Conservation (phyloP, 2,888 invertebrate species). For the Zhuqinia jingwanae region DNA sequence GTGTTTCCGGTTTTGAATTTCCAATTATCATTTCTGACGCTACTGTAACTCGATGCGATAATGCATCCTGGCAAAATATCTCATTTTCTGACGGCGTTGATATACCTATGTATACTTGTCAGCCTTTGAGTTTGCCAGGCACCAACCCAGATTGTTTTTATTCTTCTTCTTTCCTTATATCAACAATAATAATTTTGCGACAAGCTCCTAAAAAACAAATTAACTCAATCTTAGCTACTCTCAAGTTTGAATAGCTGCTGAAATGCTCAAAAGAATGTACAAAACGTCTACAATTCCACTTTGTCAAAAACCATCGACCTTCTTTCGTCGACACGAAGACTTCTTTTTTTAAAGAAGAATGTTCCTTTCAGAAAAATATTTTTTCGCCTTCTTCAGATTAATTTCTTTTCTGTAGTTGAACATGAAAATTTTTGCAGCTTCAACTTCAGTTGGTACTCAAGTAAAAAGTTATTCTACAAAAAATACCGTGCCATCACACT, state of each 20-base stretch:
- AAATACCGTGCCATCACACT: not conserved
- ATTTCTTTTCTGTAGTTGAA: not conserved
- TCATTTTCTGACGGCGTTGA: not conserved
- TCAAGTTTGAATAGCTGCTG: too few relatives aligned
- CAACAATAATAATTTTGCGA: not conserved
- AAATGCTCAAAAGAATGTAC: slow-evolving; percentile 6
- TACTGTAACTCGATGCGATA: not conserved
- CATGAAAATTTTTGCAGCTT: not conserved
- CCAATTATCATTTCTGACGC: not conserved
- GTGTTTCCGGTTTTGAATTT: slow-evolving; percentile 9
- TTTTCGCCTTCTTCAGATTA: slow-evolving; percentile 1
- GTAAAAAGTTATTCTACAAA: not conserved
- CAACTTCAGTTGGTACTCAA: not conserved
- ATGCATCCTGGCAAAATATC: not conserved
- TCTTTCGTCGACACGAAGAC: slow-evolving; percentile 9
- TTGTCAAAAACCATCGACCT: not conserved
- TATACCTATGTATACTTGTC: not conserved
- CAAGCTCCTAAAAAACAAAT: not conserved
- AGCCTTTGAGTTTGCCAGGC: not conserved
- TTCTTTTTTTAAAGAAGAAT: not conserved
- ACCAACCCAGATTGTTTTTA: not conserved
- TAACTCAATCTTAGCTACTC: slow-evolving; percentile 2
- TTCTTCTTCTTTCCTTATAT: not conserved
- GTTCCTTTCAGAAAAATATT: not conserved
- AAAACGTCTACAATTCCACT: not conserved